These are phyloP conservation scores for Lasioglossum zephyrum DNA, from an alignment of 2,888 invertebrate genomes.

Conservation along the genomic window DNA sequence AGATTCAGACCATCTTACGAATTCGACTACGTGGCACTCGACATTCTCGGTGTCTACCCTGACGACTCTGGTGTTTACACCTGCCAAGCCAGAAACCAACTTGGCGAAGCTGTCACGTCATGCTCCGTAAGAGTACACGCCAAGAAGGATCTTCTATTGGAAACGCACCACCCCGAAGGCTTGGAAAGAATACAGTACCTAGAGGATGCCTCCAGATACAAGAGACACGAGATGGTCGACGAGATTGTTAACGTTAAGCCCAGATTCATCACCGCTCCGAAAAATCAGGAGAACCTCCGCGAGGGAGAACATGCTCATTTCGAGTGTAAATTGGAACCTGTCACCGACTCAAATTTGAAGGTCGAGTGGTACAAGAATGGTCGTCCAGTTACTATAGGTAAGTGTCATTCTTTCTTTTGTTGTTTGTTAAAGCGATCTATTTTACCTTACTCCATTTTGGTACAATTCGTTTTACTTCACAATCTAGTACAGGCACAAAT, in stretches of 20 bases:
- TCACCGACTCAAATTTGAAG: constrained; percentile 97
- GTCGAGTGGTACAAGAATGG: constrained; percentile 99
- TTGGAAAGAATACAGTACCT: constrained; percentile 96
- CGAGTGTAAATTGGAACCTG: constrained; percentile 98
- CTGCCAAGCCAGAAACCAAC: constrained; percentile 96
- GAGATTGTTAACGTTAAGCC: constrained; percentile 94
- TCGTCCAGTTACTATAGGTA: constrained; percentile 94
- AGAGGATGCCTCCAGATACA: constrained; percentile 94
- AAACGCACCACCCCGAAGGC: constrained; percentile 95
- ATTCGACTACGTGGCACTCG: constrained; percentile 98
- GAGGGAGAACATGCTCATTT: constrained; percentile 98
- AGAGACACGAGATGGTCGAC: constrained; percentile 92
- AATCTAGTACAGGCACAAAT: no score
- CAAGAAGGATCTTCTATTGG: constrained; percentile 94
- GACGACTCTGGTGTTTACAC: constrained; percentile 98
- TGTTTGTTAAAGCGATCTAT: background rate
- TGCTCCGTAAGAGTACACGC: constrained; percentile 95
- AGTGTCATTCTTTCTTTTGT: background rate
- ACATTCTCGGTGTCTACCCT: constrained; percentile 98
- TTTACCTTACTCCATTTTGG: no score
- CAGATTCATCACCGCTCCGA: constrained; percentile 93
- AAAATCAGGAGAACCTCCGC: constrained; percentile 92
- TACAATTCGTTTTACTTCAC: no score
- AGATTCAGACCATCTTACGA: constrained; percentile 98
- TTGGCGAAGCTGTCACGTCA: constrained; percentile 97